Base-by-base conservation (phyloP, 2,113 vertebrate species). In the Mirounga angustirostris region DNA sequence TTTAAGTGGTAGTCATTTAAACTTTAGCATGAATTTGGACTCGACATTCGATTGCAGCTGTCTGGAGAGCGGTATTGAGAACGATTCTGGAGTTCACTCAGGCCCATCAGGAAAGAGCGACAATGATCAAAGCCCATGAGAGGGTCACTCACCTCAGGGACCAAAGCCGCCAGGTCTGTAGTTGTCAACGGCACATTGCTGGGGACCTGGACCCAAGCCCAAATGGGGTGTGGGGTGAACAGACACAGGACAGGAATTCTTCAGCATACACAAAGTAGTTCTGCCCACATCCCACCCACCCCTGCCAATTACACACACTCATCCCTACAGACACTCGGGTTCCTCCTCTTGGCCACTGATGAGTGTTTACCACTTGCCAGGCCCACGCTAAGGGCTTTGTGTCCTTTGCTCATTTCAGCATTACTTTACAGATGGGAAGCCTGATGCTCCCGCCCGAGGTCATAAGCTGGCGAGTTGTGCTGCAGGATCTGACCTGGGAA, bases 91-190 rank as follows among this genome's bases (percentile, higher is more conserved):
- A 79, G 50, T 58, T 21, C 4, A 33, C 43, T 69, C 61, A 71
- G 14, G 28, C 8, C 73, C 33, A 12, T 5, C 4, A 26, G 81
- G 63, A 52, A 69, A 65, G 79, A 69, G 28, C 19, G 5, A 16
- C 40, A 26, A 2, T 0, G 67, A 54, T 36, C 30, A 69, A 76
- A 74, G 19, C 76, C 21, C 67, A 74, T 4, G 30, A 61, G 43
- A 56, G 15, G 4, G 33, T 21, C 52, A 84, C 97, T 98, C 97
- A 99, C 98, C 98, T 98, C 95, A 0, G 98, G 98, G 16, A 98
- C 52, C 84, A 97, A 26, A 22, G 95, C 65, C 0, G 56, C 73
- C 71, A 98, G 96, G 36, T 85, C 73, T 2, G 96, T 85, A 1
- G 96, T 98, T 21, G 97, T 98, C 92, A 98, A 16, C 0, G 96